Base-by-base conservation (phyloP, 2,888 invertebrate genomes). In the Zonitis immaculata region DNA sequence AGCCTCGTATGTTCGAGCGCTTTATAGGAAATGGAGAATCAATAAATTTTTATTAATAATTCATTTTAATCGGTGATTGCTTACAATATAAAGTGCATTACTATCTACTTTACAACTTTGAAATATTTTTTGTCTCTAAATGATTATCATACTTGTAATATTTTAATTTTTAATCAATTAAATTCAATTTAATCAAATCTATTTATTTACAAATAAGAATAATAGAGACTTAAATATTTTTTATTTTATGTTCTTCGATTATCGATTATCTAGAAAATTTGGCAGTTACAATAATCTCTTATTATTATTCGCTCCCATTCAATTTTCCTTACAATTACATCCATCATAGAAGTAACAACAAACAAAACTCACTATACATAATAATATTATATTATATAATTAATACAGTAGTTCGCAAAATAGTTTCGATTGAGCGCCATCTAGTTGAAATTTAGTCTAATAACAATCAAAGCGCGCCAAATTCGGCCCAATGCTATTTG, bases 11-110 rank as follows among this genome's bases (percentile, higher is more conserved):
- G 22, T 4, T 22, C 5, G 22, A 22, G 22, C 22, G 22, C 22
- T 5, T 4, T 22, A 4, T 22, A 3, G 22, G 22, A 22, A 5
- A 22, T 5, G 22, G 22, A 22, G 22, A 22, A 22, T 22, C 5
- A 26, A 7, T 26, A 26, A 26, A 46, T 44, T 54, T 50, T 53
- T 52, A 51, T 56, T 54, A 62, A 58, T 58, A 56, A 52, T 59
- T 61, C 58, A 59, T 59, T 57, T 55, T 57, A 48, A 59, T 58
- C 57, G 53, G 61, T 63, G 63, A 63, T 61, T 58, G 63, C 63
- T 60, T 63, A 63, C 63, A 62, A 59, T 63, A 62, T 60, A 63
- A 59, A 62, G 63, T 63, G 63, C 63, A 60, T 55, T 47, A 49
- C 61, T 61, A 61, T 51, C 57, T 59, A 53, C 56, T 44, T 39